Conservation (phyloP, 2,888 invertebrate genomes). For the Dioctria linearis region DNA sequence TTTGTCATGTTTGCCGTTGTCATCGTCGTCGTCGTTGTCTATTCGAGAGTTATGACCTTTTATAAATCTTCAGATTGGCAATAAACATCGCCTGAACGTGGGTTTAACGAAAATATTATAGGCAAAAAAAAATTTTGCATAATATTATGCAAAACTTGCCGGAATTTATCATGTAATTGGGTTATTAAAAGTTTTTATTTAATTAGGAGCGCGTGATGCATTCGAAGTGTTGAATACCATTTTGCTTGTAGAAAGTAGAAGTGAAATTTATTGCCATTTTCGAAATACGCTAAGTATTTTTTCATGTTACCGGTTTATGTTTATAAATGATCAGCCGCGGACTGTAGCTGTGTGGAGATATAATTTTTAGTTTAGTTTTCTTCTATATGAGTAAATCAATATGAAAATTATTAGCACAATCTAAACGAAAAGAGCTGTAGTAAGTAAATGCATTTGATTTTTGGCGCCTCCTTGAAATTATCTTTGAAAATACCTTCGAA, state of each 20-base stretch:
- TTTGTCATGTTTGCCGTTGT: neutral
- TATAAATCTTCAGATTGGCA: slow-evolving; percentile 1
- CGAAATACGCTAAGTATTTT: neutral
- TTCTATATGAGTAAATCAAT: too few species aligned
- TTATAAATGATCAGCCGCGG: too few species aligned
- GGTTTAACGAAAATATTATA: neutral
- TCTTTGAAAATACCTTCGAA: too few species aligned
- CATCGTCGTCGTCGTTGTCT: neutral
- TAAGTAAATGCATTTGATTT: too few species aligned
- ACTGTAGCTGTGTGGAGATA: too few species aligned
- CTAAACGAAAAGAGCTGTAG: too few species aligned
- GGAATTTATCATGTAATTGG: slow-evolving; percentile 35
- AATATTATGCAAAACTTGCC: slow-evolving; percentile 18
- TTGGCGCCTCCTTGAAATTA: too few species aligned
- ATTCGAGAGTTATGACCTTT: slow-evolving; percentile 10
- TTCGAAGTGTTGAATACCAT: slow-evolving; percentile 2
- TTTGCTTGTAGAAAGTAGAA: neutral
- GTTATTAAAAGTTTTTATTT: neutral
- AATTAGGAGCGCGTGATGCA: neutral
- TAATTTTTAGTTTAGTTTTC: too few species aligned
- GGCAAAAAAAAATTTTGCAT: neutral
- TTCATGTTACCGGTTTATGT: too few species aligned
- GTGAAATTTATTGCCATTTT: neutral
- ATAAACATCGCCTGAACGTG: neutral
- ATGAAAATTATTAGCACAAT: too few species aligned